phyloP scores from a whole-genome alignment of 1,140 invertebrate genomes.

The Eriocheir sinensis region DNA sequence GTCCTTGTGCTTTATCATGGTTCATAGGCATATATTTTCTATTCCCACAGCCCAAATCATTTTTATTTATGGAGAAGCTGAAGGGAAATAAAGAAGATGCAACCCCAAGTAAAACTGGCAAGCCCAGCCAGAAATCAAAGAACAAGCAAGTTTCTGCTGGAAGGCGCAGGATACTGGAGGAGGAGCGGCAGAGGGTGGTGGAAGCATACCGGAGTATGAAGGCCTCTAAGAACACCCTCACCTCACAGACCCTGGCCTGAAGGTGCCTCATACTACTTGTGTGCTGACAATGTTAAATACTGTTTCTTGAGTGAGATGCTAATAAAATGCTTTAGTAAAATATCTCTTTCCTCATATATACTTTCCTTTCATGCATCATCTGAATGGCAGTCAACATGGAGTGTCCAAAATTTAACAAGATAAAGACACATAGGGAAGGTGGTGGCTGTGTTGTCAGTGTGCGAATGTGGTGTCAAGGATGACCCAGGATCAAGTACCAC shows the following conservation, averaged over 20 bases:
- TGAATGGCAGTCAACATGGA: too few species aligned
- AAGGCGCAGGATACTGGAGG: slow-evolving; percentile 32
- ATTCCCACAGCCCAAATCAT: slow-evolving; percentile 33
- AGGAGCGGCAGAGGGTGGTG: slow-evolving; percentile 34
- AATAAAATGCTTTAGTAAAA: background rate
- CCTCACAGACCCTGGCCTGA: background rate
- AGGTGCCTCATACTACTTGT: background rate
- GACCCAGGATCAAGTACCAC: too few species aligned
- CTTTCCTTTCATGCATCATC: background rate
- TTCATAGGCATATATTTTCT: background rate
- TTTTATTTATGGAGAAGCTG: slow-evolving; percentile 54
- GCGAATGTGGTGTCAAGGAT: too few species aligned
- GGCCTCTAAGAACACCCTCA: background rate
- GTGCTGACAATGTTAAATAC: background rate
- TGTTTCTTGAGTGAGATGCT: background rate
- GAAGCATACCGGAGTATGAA: slow-evolving; percentile 37
- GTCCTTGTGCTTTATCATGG: background rate
- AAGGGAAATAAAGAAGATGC: background rate
- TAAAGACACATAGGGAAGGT: too few species aligned
- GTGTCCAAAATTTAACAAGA: too few species aligned
- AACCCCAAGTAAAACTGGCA: background rate
- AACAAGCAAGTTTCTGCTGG: background rate
- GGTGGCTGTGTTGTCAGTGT: too few species aligned
- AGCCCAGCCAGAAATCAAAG: background rate
- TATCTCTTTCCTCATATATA: too few species aligned